Evolutionary conservation across 92 coral and sea anemone species (phyloP).

Genomic region (Epizoanthus rinbou): DNA sequence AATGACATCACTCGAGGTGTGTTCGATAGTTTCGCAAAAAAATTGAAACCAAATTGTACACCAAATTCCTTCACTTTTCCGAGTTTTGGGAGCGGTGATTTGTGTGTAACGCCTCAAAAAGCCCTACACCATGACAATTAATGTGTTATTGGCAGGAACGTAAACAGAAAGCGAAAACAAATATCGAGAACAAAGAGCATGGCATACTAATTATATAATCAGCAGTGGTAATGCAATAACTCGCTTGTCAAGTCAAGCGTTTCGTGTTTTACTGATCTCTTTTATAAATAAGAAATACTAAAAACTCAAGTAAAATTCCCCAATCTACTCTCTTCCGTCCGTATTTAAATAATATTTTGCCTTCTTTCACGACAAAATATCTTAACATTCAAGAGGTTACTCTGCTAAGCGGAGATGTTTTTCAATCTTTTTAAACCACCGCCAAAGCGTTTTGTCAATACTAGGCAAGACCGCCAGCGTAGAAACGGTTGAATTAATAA

Average conservation of each 20-base stretch:
- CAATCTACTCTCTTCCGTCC: background rate
- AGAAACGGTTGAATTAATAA: constrained; percentile 29
- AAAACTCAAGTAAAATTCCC: background rate
- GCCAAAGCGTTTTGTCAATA: constrained; percentile 46
- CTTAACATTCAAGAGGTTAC: background rate
- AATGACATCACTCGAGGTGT: constrained; percentile 49
- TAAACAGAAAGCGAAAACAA: constrained; percentile 75
- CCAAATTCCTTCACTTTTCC: background rate
- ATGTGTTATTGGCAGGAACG: constrained; percentile 67
- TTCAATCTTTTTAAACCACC: constrained; percentile 9
- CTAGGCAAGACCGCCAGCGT: constrained; percentile 18
- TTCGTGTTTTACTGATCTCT: constrained; percentile 51
- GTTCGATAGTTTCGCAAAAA: constrained; percentile 3
- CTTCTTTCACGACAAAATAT: background rate
- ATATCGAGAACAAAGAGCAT: constrained; percentile 61
- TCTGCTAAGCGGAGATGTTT: background rate
- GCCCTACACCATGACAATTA: constrained; percentile 50
- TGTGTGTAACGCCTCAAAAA: constrained; percentile 20
- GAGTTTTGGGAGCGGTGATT: background rate
- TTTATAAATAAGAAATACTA: constrained; percentile 46
- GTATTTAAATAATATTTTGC: background rate
- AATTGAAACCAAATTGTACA: background rate
- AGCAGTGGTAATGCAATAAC: constrained; percentile 72
- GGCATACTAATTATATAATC: constrained; percentile 80
- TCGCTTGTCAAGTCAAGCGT: constrained; percentile 53